Base-by-base conservation (phyloP, 2,888 invertebrate species). In the Pyrocoelia pectoralis region DNA sequence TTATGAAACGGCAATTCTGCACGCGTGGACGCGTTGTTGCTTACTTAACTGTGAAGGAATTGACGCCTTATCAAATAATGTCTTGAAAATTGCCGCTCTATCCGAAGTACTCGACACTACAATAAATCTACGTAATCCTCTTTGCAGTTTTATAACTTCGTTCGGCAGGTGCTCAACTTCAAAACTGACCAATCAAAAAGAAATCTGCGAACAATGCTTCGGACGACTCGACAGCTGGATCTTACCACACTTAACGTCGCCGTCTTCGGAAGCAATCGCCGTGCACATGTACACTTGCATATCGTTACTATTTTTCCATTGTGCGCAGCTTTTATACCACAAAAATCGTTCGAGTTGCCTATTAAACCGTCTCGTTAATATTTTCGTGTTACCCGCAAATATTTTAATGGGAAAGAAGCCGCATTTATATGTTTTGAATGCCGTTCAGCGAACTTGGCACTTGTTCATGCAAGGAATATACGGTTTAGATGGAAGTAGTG, bases 371-470 rank as follows among this genome's bases (percentile, higher is more conserved):
- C 78, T 86, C 18, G 78, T 86, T 41, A 80, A 83, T 17, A 75
- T 81, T 0, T 80, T 85, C 53, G 74, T 87, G n/a, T 73, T 87
- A 28, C 84, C 86, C 10, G 79, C 80, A 0, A 78, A 82, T 43
- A 74, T 86, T 58, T 78, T 85, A 69, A 81, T 83, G 59, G 85
- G 85, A 0, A 81, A 81, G 41, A 54, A 77, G 0, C 72, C 79
- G 0, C 81, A 83, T 60, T 74, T 76, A 0, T 80, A 80, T 56
- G 70, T 84, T 4, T 71, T 84, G 0, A 81, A 80, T 67, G 78
- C 84, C 0, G 75, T 87, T 12, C 83, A 83, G 66, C 82, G 82
- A 71, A 82, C 84, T 10, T 85, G 85, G 79, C 83, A 84, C 15
- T 78, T 85, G 15, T 82, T 84, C 64, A 77, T 86, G 38, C 81